Evolutionary conservation across 2,888 invertebrate genomes (phyloP).

Genomic region (Halictus ligatus): DNA sequence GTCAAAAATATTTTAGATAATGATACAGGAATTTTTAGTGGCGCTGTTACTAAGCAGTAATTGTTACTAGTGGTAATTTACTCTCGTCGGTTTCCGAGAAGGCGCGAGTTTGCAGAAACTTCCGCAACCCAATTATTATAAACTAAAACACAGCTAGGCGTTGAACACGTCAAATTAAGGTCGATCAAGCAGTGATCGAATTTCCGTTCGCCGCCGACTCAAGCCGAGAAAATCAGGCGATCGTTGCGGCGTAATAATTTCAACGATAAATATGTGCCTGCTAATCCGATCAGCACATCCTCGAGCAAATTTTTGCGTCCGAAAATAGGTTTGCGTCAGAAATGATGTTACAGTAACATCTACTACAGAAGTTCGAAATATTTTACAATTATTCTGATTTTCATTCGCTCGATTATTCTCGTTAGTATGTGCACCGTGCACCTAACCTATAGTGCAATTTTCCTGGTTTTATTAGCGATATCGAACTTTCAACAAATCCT

Average conservation of each 20-base stretch:
- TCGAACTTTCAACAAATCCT: too few species aligned
- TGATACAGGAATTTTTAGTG: too few species aligned
- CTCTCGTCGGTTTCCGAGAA: not conserved
- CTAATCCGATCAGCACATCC: constrained; percentile 63
- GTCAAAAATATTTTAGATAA: too few species aligned
- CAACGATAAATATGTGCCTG: constrained; percentile 57
- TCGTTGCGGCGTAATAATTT: constrained; percentile 50
- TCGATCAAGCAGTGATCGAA: constrained; percentile 3
- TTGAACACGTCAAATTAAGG: not conserved
- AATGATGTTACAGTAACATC: not conserved
- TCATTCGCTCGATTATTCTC: too few species aligned
- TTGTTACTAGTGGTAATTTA: too few species aligned
- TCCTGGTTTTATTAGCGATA: too few species aligned
- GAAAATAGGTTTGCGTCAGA: not conserved
- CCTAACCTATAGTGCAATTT: too few species aligned
- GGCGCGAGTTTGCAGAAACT: not conserved
- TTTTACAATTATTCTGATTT: not conserved
- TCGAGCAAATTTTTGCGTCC: constrained; percentile 36
- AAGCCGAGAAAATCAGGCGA: constrained; percentile 25
- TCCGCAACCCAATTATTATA: not conserved
- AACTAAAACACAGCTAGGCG: not conserved
- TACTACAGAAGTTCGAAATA: not conserved
- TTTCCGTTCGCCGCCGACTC: constrained; percentile 1
- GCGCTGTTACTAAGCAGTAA: too few species aligned
- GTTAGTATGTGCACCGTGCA: too few species aligned